phyloP scores from a whole-genome alignment of 2,888 invertebrate genomes.

The Aspidiotus destructor region DNA sequence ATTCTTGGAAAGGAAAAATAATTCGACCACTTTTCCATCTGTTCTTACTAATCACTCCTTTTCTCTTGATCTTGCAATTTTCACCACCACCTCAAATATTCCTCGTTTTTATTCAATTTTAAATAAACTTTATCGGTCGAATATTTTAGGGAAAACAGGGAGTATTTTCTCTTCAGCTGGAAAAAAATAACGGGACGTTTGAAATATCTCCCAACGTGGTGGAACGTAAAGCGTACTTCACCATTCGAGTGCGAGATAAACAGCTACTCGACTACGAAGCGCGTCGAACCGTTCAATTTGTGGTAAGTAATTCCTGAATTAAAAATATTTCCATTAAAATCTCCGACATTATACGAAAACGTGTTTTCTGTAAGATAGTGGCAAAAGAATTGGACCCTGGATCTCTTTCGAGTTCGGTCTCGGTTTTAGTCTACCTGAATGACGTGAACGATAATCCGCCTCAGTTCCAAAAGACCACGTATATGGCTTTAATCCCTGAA shows the following conservation, averaged over 20 bases:
- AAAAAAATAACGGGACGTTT: constrained; percentile 77
- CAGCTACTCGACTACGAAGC: constrained; percentile 74
- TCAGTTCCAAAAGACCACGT: constrained; percentile 60
- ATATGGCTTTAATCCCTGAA: constrained; percentile 67
- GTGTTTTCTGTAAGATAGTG: constrained; percentile 51
- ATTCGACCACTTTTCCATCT: too few species aligned
- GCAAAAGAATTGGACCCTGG: constrained; percentile 70
- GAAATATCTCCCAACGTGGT: constrained; percentile 76
- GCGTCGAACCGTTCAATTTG: constrained; percentile 61
- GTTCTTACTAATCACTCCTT: too few species aligned
- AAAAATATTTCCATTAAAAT: neutral
- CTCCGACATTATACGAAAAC: too few species aligned
- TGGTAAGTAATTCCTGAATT: constrained; percentile 45
- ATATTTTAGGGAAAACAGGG: constrained; percentile 59
- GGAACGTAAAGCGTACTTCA: constrained; percentile 66
- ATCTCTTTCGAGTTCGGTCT: constrained; percentile 56
- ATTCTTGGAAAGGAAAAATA: too few species aligned
- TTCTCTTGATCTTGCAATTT: too few species aligned
- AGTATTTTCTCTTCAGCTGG: constrained; percentile 65
- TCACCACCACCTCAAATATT: neutral
- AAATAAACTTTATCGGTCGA: neutral
- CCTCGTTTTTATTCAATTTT: neutral
- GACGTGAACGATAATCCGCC: constrained; percentile 86
- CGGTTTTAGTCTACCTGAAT: constrained; percentile 67
- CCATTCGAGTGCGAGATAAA: constrained; percentile 73